Evolutionary conservation across 2,888 invertebrate species (phyloP).

Genomic region (Linnaemya tessellans): DNA sequence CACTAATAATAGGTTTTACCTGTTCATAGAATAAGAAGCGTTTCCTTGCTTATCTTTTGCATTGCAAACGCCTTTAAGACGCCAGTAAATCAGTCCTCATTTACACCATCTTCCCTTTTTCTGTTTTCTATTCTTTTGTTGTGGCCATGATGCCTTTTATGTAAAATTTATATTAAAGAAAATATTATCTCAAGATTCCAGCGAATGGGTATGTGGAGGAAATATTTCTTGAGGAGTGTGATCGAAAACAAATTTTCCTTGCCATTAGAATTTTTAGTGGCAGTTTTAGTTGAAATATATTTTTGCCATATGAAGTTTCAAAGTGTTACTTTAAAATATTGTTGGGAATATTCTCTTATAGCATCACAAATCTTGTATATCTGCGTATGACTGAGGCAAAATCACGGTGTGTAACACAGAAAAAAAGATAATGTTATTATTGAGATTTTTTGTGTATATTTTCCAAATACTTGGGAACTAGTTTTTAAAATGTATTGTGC

Average conservation of each 20-base stretch:
- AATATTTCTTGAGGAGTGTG: background rate
- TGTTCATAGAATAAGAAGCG: constrained; percentile 16
- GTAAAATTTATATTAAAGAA: background rate
- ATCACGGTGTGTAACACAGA: no score
- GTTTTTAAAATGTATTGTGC: no score
- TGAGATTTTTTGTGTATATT: no score
- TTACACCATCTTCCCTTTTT: constrained; percentile 64
- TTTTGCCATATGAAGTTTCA: no score
- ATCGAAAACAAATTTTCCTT: background rate
- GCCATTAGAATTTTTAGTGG: no score
- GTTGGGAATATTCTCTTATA: no score
- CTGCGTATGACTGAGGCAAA: no score
- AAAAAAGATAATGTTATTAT: no score
- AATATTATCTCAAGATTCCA: constrained; percentile 22
- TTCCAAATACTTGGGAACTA: no score
- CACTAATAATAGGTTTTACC: constrained; percentile 63
- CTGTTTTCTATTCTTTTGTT: constrained; percentile 45
- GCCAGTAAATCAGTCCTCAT: constrained; percentile 67
- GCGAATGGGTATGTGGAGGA: background rate
- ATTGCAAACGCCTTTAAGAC: constrained; percentile 51
- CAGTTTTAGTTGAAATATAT: no score
- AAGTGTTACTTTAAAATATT: no score
- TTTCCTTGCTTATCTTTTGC: constrained; percentile 35
- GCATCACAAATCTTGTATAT: no score
- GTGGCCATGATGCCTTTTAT: constrained; percentile 1